Evolutionary conservation across 2,888 invertebrate species (phyloP).

Genomic region (Erpobdella octoculata): DNA sequence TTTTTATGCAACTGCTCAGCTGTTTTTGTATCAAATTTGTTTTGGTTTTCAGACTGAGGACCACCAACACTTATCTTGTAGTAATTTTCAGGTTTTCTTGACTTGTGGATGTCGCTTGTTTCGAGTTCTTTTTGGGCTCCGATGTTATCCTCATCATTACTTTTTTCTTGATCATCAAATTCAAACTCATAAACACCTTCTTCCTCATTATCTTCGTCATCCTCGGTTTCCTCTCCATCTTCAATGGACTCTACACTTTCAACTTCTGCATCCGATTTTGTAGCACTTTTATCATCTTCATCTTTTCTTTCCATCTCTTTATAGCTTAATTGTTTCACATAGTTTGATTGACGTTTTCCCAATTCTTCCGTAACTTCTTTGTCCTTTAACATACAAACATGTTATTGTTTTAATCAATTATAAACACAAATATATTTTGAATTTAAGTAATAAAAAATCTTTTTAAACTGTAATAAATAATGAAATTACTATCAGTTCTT

Average conservation of each 20-base stretch:
- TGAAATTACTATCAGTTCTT: background rate
- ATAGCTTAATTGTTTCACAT: background rate
- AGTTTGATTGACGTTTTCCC: background rate
- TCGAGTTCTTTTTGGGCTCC: background rate
- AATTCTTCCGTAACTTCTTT: constrained; percentile 7
- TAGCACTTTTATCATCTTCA: background rate
- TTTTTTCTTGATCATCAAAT: background rate
- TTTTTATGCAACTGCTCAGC: too few species aligned
- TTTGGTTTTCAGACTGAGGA: too few species aligned
- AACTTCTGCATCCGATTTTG: constrained; percentile 19
- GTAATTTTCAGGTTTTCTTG: background rate
- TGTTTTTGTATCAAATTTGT: too few species aligned
- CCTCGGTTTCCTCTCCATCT: background rate
- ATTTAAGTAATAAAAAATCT: background rate
- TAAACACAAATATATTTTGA: background rate
- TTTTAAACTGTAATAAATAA: background rate
- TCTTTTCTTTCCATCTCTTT: constrained; percentile 14
- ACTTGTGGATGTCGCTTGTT: background rate
- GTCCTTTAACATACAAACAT: background rate
- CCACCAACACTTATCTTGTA: too few species aligned
- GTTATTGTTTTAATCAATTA: background rate
- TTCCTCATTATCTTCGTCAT: constrained; percentile 27
- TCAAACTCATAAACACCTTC: background rate
- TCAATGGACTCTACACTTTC: constrained; percentile 4
- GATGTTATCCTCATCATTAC: constrained; percentile 46